These are phyloP conservation scores for Andrena hattorfiana DNA, from an alignment of 2,888 invertebrate genomes.

Conservation along the genomic window DNA sequence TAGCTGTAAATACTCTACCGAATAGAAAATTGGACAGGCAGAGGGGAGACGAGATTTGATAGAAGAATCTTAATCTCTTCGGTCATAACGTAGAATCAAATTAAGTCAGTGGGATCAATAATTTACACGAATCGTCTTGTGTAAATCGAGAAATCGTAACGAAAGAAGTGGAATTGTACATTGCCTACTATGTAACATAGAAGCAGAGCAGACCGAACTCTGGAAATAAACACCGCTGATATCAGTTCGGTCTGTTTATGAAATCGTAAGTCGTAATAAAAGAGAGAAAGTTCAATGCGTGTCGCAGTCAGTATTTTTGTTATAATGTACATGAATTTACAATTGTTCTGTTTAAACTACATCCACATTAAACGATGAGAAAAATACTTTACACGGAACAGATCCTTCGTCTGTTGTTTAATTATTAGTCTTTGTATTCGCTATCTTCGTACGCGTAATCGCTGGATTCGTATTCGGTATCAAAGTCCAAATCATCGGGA, in stretches of 20 bases:
- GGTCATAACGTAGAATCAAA: slow-evolving; percentile 5
- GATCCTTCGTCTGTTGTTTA: neutral
- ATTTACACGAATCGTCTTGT: neutral
- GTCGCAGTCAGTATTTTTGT: slow-evolving; percentile 38
- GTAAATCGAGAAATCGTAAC: neutral
- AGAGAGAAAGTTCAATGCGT: slow-evolving; percentile 40
- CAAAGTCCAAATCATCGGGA: slow-evolving; percentile 62
- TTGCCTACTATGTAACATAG: slow-evolving; percentile 57
- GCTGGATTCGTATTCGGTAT: slow-evolving; percentile 71
- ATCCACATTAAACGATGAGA: slow-evolving; percentile 22
- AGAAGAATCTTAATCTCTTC: neutral
- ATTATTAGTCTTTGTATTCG: slow-evolving; percentile 56
- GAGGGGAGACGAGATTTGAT: neutral
- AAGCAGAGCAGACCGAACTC: slow-evolving; percentile 22
- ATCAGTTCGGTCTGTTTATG: slow-evolving; percentile 5
- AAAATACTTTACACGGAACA: neutral
- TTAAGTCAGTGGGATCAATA: slow-evolving; percentile 37
- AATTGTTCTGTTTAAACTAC: slow-evolving; percentile 55
- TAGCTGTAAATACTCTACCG: slow-evolving; percentile 19
- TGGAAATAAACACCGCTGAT: slow-evolving; percentile 32
- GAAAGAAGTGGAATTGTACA: slow-evolving; percentile 45
- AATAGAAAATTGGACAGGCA: slow-evolving; percentile 6
- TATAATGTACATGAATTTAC: slow-evolving; percentile 35
- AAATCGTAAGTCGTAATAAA: slow-evolving; percentile 12
- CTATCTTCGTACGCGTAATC: slow-evolving; percentile 17